Percentiles rank a stretch among this genome's conserved stretches.
These are phyloP conservation scores for Hippocampus abdominalis DNA, from an alignment of 2,113 vertebrate genomes.

Conservation along the genomic window DNA sequence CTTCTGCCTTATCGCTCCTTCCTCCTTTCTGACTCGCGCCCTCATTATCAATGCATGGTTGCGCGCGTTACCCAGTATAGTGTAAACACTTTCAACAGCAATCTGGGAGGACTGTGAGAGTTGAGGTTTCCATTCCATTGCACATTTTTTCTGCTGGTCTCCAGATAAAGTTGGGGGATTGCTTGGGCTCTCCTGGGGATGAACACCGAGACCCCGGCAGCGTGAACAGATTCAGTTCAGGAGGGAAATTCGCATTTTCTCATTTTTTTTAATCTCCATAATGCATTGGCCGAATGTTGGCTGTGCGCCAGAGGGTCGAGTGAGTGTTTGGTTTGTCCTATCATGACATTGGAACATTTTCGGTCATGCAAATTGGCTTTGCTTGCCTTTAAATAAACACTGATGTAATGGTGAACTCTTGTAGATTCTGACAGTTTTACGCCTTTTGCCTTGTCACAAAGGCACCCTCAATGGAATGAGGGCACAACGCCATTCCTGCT, in stretches of 20 bases:
- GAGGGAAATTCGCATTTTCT: slow-evolving; percentile 57
- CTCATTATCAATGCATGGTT: slow-evolving; percentile 69
- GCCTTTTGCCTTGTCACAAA: neutral
- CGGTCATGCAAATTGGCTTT: slow-evolving; percentile 15
- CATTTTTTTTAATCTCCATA: neutral
- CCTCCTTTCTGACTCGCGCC: slow-evolving; percentile 17
- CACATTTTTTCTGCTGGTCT: slow-evolving; percentile 62
- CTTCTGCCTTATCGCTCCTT: slow-evolving; percentile 17
- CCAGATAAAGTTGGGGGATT: slow-evolving; percentile 52
- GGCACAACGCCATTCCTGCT: neutral
- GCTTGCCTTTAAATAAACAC: neutral
- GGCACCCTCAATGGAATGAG: neutral
- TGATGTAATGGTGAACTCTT: no score
- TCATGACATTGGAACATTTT: slow-evolving; percentile 18
- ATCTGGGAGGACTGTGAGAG: slow-evolving; percentile 59
- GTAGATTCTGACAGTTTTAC: neutral
- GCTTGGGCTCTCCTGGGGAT: slow-evolving; percentile 58
- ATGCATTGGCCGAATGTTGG: slow-evolving; percentile 12
- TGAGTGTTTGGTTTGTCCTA: slow-evolving; percentile 23
- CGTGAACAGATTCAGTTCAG: slow-evolving; percentile 63
- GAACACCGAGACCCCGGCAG: slow-evolving; percentile 58
- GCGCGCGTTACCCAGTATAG: slow-evolving; percentile 64
- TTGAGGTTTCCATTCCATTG: slow-evolving; percentile 72
- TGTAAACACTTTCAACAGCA: slow-evolving; percentile 70
- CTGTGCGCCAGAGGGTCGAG: slow-evolving; percentile 15